These are phyloP conservation scores for Hypolimnas misippus DNA, from an alignment of 2,888 invertebrate genomes.

Conservation along the genomic window DNA sequence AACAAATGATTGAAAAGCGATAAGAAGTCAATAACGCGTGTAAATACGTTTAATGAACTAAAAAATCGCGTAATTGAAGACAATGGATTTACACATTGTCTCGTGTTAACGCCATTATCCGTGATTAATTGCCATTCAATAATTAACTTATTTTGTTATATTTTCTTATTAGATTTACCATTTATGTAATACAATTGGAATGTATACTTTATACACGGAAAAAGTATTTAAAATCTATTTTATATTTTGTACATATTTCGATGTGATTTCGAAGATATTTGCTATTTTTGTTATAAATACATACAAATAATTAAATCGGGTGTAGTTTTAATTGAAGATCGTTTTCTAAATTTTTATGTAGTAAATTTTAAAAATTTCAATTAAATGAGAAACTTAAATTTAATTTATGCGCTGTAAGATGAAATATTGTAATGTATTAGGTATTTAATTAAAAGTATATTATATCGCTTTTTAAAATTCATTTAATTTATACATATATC, in stretches of 20 bases:
- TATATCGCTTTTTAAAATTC: too few relatives aligned
- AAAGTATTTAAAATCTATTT: not conserved
- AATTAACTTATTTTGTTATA: not conserved
- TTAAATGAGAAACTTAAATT: too few relatives aligned
- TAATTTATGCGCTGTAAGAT: too few relatives aligned
- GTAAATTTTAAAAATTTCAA: too few relatives aligned
- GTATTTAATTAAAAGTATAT: too few relatives aligned
- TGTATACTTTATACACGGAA: not conserved
- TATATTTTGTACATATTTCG: not conserved
- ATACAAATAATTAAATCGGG: too few relatives aligned
- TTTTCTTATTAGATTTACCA: not conserved
- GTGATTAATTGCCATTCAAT: conserved; percentile 8
- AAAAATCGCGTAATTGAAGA: conserved; percentile 2
- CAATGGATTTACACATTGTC: conserved; percentile 1
- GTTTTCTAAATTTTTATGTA: too few relatives aligned
- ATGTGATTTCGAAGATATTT: too few relatives aligned
- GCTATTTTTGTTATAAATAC: too few relatives aligned
- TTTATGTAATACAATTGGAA: not conserved
- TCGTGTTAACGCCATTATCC: not conserved
- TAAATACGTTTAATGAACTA: conserved; percentile 3
- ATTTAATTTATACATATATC: too few relatives aligned
- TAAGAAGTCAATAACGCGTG: conserved; percentile 1
- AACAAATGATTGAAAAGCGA: not conserved
- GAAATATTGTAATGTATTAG: too few relatives aligned
- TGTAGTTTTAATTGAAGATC: too few relatives aligned